Base-by-base conservation (phyloP, 2,888 invertebrate genomes). In the Palloptera scutellata region DNA sequence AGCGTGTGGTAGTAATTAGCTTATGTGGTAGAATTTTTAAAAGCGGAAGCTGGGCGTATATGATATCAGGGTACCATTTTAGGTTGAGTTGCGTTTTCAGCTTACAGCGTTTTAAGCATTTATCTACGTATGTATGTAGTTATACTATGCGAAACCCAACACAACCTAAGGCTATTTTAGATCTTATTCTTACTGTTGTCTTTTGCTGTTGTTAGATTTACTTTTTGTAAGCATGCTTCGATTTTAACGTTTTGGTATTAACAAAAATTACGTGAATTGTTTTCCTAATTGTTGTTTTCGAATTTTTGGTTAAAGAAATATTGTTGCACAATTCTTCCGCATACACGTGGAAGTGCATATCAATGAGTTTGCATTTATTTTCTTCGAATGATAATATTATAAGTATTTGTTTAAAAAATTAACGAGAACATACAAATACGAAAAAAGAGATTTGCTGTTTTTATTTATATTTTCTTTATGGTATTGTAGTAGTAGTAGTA, bases 361-460 rank as follows among this genome's bases (percentile, higher is more conserved):
- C 79, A 78, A 80, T 83, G 82, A 83, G 77, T 80, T 81, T 81
- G 77, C 79, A 83, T 81, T 80, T 75, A 82, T 83, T 83, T 83
- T 83, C 84, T 82, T 79, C 77, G 76, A 80, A 82, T 83, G 83
- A 83, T 78, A 82, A 79, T 73, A 74, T 75, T 73, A 73, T 70
- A 72, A 72, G 62, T 68, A 66, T 78, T 78, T 80, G 74, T 78
- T 78, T 78, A 78, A 77, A 82, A 82, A 82, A 82, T 82, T 79
- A 83, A 84, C 82, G 81, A 83, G 77, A 84, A 83, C 84, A 83
- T 81, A 83, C 84, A 83, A 83, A 83, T 83, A 84, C 84, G 83
- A 83, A 83, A 83, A 83, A 81, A 83, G 82, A 83, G 83, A 83
- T 83, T 83, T 81, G 73, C 79, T 73, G 71, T 76, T 65, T 65